Conservation (phyloP, 2,797 vertebrate genomes). For the Leptatherina wallacei region DNA sequence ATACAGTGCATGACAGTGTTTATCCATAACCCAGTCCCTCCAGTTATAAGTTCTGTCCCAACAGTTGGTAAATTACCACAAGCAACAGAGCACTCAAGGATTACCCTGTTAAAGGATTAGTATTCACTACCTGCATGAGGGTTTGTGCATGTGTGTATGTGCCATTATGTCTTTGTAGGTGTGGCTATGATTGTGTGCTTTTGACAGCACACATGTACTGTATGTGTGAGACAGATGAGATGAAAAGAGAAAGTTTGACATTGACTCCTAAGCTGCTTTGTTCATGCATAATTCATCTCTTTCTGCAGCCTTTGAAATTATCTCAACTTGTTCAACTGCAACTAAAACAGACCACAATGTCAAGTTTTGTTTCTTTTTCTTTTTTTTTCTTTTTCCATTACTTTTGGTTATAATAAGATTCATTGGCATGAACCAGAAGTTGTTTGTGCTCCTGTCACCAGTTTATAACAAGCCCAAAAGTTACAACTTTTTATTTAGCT, state of each 20-base stretch:
- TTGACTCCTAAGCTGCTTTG: conserved; percentile 71
- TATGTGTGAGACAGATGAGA: conserved; percentile 61
- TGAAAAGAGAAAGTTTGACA: conserved; percentile 65
- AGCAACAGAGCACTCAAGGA: conserved; percentile 78
- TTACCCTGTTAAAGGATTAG: conserved; percentile 78
- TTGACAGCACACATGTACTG: conserved; percentile 59
- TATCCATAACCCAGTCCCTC: conserved; percentile 54
- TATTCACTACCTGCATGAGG: conserved; percentile 52
- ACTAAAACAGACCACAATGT: conserved; percentile 57
- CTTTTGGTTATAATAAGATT: conserved; percentile 24
- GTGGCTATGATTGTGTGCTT: conserved; percentile 49
- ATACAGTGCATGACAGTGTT: background rate
- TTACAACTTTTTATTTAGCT: background rate
- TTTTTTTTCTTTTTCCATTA: background rate
- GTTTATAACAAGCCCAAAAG: background rate
- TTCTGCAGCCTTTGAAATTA: conserved; percentile 60
- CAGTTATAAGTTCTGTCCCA: conserved; percentile 65
- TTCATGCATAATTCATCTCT: conserved; percentile 70
- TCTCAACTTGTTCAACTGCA: conserved; percentile 43
- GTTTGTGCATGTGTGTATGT: conserved; percentile 24
- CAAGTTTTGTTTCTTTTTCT: conserved; percentile 1
- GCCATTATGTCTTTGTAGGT: conserved; percentile 23
- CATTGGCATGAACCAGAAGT: conserved; percentile 21
- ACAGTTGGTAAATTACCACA: conserved; percentile 74
- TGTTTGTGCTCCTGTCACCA: conserved; percentile 11